A percentile compares a stretch with the other conserved stretches of the same genome.
Evolutionary conservation across 2,113 vertebrate species (phyloP).

Genomic region (Desmodus rotundus): DNA sequence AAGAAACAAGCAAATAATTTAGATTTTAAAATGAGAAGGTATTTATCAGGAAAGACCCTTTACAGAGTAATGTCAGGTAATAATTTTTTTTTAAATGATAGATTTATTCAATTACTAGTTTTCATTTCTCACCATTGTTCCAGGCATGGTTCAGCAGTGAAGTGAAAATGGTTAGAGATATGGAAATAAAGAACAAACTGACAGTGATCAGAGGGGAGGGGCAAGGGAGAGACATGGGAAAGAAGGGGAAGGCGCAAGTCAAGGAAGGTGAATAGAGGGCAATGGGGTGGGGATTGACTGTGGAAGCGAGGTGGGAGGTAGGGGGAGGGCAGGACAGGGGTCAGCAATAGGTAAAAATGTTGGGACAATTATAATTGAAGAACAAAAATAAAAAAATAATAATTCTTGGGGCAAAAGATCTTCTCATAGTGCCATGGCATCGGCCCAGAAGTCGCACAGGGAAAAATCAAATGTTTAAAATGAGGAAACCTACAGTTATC

Average conservation of each 20-base stretch:
- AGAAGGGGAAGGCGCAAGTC: too few species aligned
- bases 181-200: too few species aligned
- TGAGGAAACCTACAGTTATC: background rate
- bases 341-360: too few species aligned
- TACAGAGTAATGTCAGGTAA: background rate
- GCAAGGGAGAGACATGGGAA: too few species aligned
- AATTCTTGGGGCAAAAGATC: background rate
- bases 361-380: too few species aligned
- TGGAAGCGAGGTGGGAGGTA: too few species aligned
- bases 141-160: background rate
- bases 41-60: background rate
- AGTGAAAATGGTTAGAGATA: background rate
- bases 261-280: too few species aligned
- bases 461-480: background rate
- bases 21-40: background rate
- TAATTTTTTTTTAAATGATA: background rate
- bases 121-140: background rate
- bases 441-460: background rate
- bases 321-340: too few species aligned
- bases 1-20: background rate
- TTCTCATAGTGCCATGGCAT: background rate
- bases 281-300: too few species aligned
- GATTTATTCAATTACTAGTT: background rate
- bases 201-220: too few species aligned
- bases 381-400: too few species aligned